phyloP scores from a whole-genome alignment of 1,140 invertebrate species.

The Drosophila aff. region DNA sequence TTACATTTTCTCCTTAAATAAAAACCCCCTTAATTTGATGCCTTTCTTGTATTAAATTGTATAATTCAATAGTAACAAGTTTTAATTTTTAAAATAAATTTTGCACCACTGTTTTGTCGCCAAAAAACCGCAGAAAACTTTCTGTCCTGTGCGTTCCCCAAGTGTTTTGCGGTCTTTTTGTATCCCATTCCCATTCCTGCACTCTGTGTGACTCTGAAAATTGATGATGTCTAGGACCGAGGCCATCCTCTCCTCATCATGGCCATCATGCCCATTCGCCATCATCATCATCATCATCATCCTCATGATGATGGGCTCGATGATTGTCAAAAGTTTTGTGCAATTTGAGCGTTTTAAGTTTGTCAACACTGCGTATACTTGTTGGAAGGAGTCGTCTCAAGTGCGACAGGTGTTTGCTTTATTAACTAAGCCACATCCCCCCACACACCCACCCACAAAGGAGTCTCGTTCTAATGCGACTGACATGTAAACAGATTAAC shows the following conservation, averaged over 20 bases:
- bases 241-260: conserved; percentile 19
- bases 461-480: conserved; percentile 20
- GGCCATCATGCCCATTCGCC: conserved; percentile 10
- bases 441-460: not conserved
- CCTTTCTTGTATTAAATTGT: not conserved
- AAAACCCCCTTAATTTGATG: too few relatives aligned
- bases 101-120: conserved; percentile 43
- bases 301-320: conserved; percentile 34
- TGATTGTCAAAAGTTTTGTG: conserved; percentile 51
- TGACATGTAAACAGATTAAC: conserved; percentile 82
- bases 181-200: not conserved
- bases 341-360: conserved; percentile 56
- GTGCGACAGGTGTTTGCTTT: conserved; percentile 79
- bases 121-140: conserved; percentile 58
- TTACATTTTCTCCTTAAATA: not conserved
- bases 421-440: conserved; percentile 53
- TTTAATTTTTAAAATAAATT: not conserved
- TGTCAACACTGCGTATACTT: conserved; percentile 56
- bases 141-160: conserved; percentile 48
- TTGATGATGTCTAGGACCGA: conserved; percentile 69
- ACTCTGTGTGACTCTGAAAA: conserved; percentile 30
- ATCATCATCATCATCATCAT: conserved; percentile 1
- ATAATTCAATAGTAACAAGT: not conserved
- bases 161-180: conserved; percentile 67
- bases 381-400: conserved; percentile 16